Conservation (phyloP, 2,797 vertebrate genomes). For the Mareca strepera region DNA sequence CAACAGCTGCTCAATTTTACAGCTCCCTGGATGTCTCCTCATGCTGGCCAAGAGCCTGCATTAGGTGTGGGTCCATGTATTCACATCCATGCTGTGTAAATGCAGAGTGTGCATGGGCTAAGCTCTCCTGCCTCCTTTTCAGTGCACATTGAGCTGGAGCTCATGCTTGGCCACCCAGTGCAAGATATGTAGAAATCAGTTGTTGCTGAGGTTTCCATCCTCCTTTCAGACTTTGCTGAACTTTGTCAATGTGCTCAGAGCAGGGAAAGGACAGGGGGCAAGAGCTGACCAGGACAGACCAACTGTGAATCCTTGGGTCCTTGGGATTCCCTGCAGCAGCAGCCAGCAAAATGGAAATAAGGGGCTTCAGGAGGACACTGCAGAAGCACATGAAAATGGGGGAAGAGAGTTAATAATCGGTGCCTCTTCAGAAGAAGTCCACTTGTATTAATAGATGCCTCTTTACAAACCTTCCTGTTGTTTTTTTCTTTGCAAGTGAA, state of each 20-base stretch:
- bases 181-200: neutral
- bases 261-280: neutral
- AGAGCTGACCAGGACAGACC: neutral
- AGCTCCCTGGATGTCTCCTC: conserved; percentile 1
- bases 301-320: neutral
- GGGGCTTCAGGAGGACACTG: neutral
- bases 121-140: neutral
- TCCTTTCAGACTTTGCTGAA: neutral
- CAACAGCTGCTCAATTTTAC: neutral
- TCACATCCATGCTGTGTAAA: neutral
- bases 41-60: neutral
- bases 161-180: neutral
- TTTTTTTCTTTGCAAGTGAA: neutral
- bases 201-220: neutral
- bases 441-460: neutral
- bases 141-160: neutral
- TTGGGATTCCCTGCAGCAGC: neutral
- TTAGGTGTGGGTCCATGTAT: neutral
- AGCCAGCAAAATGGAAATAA: neutral
- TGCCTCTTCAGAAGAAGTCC: neutral
- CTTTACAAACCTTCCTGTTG: neutral
- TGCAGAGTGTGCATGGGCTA: neutral
- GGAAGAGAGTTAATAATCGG: neutral
- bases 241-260: neutral
- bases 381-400: neutral